Percentiles rank a stretch among this genome's conserved stretches.
These are phyloP conservation scores for Hydroisotoma schaefferi DNA, from an alignment of 2,888 invertebrate species.

Conservation along the genomic window DNA sequence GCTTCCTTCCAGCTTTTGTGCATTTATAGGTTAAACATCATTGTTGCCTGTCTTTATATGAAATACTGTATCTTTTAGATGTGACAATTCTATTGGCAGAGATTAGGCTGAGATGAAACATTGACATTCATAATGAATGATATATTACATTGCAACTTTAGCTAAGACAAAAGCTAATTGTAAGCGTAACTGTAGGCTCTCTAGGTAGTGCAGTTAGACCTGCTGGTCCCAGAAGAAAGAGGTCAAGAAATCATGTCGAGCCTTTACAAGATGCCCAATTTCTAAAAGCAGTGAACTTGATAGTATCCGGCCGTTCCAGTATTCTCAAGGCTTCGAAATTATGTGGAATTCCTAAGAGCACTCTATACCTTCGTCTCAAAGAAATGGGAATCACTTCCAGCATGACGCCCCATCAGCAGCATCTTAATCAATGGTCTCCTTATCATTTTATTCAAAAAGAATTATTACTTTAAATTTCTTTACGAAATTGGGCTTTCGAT, in stretches of 20 bases:
- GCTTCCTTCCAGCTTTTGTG: too few species aligned
- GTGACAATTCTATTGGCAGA: too few species aligned
- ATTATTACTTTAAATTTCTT: too few species aligned
- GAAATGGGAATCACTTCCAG: conserved; percentile 44
- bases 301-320: conserved; percentile 39
- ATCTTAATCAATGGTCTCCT: conserved; percentile 38
- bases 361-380: conserved; percentile 44
- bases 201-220: conserved; percentile 15
- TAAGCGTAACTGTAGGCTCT: conserved; percentile 12
- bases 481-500: too few species aligned
- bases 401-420: conserved; percentile 36
- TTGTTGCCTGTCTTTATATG: too few species aligned
- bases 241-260: conserved; percentile 38
- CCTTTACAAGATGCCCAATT: conserved; percentile 41
- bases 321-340: conserved; percentile 43
- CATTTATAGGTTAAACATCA: not conserved
- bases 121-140: too few species aligned
- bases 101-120: conserved; percentile 6
- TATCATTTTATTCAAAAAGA: conserved; percentile 11
- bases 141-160: too few species aligned
- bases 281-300: conserved; percentile 42
- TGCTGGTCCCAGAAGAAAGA: conserved; percentile 33
- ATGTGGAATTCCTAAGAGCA: conserved; percentile 45
- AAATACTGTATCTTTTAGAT: too few species aligned
- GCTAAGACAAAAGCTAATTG: too few species aligned